A percentile compares a stretch with the other conserved stretches of the same genome.
phyloP scores from a whole-genome alignment of 2,797 vertebrate species.

The Cichlasoma orientale region DNA sequence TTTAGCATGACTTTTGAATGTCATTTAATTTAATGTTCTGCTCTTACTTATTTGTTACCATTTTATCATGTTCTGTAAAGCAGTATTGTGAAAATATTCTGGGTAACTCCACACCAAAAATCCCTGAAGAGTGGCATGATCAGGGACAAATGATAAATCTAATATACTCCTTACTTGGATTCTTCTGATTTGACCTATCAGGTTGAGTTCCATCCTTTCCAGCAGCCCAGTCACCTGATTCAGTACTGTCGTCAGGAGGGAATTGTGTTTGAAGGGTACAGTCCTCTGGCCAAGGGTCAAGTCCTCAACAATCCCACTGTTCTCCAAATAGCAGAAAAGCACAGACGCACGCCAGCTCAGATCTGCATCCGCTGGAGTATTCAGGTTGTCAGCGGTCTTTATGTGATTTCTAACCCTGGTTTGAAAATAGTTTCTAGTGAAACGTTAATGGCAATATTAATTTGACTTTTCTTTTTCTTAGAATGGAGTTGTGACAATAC shows the following conservation, averaged over 20 bases:
- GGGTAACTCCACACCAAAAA: no score
- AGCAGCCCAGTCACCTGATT: conserved; percentile 79
- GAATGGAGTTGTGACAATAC: conserved; percentile 86
- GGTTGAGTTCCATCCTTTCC: conserved; percentile 86
- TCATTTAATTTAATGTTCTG: no score
- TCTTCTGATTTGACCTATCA: conserved; percentile 30
- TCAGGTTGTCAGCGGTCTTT: conserved; percentile 64
- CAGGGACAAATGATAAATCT: no score
- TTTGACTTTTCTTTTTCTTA: conserved; percentile 41
- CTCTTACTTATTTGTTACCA: no score
- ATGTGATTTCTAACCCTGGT: background rate
- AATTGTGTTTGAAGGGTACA: conserved; percentile 83
- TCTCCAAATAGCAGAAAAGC: conserved; percentile 77
- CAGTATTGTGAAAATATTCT: no score
- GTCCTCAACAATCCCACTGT: conserved; percentile 74
- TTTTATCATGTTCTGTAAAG: no score
- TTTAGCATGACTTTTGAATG: no score
- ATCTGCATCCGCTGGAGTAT: conserved; percentile 84
- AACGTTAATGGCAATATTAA: background rate
- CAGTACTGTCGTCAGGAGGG: conserved; percentile 79
- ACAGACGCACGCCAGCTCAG: conserved; percentile 78
- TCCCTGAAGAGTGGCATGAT: no score
- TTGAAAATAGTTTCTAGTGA: background rate
- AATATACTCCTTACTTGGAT: background rate
- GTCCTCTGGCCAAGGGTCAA: conserved; percentile 83